Evolutionary conservation across 2,888 invertebrate species (phyloP), one percentile per base, ranked within the genome.

Genomic region (Tribolium freemani): DNA sequence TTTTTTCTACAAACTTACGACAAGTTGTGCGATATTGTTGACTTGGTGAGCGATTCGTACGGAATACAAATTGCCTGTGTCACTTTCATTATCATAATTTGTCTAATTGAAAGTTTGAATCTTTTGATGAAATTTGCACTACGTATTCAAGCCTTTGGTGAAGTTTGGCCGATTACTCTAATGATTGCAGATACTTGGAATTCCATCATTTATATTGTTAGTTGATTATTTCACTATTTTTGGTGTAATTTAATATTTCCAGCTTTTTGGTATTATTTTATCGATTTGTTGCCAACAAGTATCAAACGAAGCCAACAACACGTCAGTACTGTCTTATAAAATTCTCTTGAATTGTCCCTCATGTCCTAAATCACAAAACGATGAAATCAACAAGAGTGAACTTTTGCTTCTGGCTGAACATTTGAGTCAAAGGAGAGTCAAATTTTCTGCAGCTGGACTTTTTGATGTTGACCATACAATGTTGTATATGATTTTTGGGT

Each of bases 401-500:
- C 30, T 72, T 2, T 30, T 69, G 21, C 38, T 72, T 11, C 50
- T 72, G 0, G 57, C 69, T n/a, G 72, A 69, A 44, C 69, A 72
- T 57, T 57, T 72, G 58, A 64, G 57, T 26, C 69, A 69, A n/a
- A 53, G 68, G 38, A 72, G 57, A 57, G 50, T 69, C 9, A 50
- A 50, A 51, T 69, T 72, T 58, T 63, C 69, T 0, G 72, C 72
- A 5, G 56, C 64, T 9, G 72, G 61, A 2, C 50, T 72, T 8
- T 72, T 72, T 44, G 20, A 11, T 8, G 38, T 72, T 5, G 69
- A 72, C 20, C 69, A 69, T 57, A 72, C 69, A 10, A 72, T 72
- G 72, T 31, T 72, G 16, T 64, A 69, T 50, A 69, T 64, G 64
- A 63, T 69, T 38, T 72, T 69, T 16, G 69, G 64, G 3, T 72